These are phyloP conservation scores for Eumacrocentrus americanus DNA, from an alignment of 2,888 invertebrate species.

Conservation along the genomic window DNA sequence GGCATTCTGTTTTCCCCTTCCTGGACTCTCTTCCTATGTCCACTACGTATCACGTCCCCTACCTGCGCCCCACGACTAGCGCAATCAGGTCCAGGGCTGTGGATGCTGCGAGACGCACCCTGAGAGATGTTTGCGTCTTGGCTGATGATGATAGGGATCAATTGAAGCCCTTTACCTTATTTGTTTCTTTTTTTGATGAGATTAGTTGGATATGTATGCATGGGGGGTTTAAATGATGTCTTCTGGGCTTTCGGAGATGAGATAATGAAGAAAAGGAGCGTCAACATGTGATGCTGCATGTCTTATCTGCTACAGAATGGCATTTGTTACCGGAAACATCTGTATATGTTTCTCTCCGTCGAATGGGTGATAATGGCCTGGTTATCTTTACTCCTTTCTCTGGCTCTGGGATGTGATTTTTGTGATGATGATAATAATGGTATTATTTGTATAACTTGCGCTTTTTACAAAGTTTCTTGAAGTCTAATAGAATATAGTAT, in stretches of 20 bases:
- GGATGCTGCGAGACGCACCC: constrained; percentile 13
- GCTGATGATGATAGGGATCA: too few relatives aligned
- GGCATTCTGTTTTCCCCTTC: background rate
- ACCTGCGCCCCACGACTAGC: constrained; percentile 34
- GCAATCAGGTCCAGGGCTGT: constrained; percentile 33
- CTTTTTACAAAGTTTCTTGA: too few relatives aligned
- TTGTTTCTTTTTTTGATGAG: background rate
- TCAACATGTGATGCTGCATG: constrained; percentile 18
- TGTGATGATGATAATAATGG: too few relatives aligned
- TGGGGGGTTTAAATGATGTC: constrained; percentile 4
- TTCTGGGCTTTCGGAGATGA: constrained; percentile 6
- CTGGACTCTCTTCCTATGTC: constrained; percentile 10
- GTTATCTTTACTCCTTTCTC: constrained; percentile 9
- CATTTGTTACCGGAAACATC: constrained; percentile 48
- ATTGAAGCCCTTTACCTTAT: too few relatives aligned
- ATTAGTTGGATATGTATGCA: background rate
- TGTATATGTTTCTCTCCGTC: constrained; percentile 45
- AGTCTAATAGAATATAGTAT: too few relatives aligned
- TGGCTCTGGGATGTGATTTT: too few relatives aligned
- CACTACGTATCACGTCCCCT: constrained; percentile 30
- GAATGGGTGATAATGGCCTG: constrained; percentile 27
- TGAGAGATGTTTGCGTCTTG: background rate
- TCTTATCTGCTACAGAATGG: constrained; percentile 41
- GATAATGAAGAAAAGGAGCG: constrained; percentile 9
- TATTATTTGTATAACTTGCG: too few relatives aligned